phyloP scores from a whole-genome alignment of 2,797 vertebrate species.

The Chromis chromis region DNA sequence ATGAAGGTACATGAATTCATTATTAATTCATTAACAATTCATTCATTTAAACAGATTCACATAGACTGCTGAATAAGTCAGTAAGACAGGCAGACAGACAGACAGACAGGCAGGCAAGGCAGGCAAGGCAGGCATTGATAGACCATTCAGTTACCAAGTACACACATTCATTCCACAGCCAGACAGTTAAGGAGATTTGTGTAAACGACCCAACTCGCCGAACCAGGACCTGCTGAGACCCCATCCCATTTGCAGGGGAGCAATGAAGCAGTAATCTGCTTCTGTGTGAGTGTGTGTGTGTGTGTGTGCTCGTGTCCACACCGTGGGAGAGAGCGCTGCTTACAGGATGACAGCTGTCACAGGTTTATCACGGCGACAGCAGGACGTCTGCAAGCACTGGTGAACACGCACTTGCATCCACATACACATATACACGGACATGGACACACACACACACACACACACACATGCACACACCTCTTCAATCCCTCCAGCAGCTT shows the following conservation, averaged over 20 bases:
- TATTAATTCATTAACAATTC: constrained; percentile 17
- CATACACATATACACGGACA: constrained; percentile 8
- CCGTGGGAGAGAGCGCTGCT: constrained; percentile 45
- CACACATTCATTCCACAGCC: constrained; percentile 51
- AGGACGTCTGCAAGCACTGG: constrained; percentile 50
- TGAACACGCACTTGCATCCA: constrained; percentile 24
- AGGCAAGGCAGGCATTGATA: constrained; percentile 30
- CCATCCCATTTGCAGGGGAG: constrained; percentile 58
- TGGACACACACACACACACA: background rate
- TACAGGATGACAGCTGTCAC: constrained; percentile 76
- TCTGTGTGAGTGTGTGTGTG: constrained; percentile 16
- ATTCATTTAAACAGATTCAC: constrained; percentile 26
- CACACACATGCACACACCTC: constrained; percentile 3
- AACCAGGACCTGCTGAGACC: constrained; percentile 63
- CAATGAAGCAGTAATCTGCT: constrained; percentile 29
- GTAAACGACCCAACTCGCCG: constrained; percentile 64
- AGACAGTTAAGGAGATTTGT: constrained; percentile 67
- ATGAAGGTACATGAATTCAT: constrained; percentile 8
- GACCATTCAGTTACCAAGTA: constrained; percentile 43
- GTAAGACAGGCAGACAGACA: constrained; percentile 17
- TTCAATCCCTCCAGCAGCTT: constrained; percentile 37
- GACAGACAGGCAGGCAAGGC: constrained; percentile 29
- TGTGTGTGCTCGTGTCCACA: background rate
- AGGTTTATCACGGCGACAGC: constrained; percentile 70
- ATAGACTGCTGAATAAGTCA: background rate